Evolutionary conservation across 1,140 invertebrate species (phyloP).

Genomic region (Aphaenogaster rudis): DNA sequence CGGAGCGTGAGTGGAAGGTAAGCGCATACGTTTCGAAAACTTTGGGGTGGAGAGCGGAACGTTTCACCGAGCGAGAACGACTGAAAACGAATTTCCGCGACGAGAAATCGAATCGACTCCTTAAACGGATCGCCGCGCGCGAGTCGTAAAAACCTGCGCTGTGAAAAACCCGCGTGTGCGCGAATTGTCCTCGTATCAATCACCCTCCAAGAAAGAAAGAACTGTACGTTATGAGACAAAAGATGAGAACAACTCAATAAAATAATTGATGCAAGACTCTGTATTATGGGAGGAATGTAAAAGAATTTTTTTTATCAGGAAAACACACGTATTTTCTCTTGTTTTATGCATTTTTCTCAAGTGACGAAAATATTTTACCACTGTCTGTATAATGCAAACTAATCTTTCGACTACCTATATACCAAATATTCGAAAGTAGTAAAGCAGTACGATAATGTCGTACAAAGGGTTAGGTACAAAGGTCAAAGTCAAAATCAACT

Average conservation of each 20-base stretch:
- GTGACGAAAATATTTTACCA: not conserved
- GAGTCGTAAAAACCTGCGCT: not conserved
- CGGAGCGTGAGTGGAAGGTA: slow-evolving; percentile 33
- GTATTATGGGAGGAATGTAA: not conserved
- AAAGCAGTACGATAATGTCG: slow-evolving; percentile 23
- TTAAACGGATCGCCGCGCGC: slow-evolving; percentile 17
- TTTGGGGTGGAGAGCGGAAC: slow-evolving; percentile 14
- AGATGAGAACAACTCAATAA: not conserved
- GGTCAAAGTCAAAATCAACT: not conserved
- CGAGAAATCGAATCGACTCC: slow-evolving; percentile 38
- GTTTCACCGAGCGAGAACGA: not conserved
- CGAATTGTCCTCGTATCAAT: not conserved
- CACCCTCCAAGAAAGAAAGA: not conserved
- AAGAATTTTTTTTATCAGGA: not conserved
- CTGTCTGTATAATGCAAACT: not conserved
- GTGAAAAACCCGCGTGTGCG: not conserved
- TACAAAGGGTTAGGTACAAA: not conserved
- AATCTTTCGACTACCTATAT: not conserved
- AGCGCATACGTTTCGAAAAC: slow-evolving; percentile 14
- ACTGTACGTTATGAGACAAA: not conserved
- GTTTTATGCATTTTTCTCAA: not conserved
- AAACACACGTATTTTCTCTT: not conserved
- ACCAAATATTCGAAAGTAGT: slow-evolving; percentile 15
- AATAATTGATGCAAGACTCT: not conserved
- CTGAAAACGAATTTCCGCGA: slow-evolving; percentile 13